These are phyloP conservation scores for Tragulus kanchil DNA, from an alignment of 2,113 vertebrate genomes.

Conservation along the genomic window DNA sequence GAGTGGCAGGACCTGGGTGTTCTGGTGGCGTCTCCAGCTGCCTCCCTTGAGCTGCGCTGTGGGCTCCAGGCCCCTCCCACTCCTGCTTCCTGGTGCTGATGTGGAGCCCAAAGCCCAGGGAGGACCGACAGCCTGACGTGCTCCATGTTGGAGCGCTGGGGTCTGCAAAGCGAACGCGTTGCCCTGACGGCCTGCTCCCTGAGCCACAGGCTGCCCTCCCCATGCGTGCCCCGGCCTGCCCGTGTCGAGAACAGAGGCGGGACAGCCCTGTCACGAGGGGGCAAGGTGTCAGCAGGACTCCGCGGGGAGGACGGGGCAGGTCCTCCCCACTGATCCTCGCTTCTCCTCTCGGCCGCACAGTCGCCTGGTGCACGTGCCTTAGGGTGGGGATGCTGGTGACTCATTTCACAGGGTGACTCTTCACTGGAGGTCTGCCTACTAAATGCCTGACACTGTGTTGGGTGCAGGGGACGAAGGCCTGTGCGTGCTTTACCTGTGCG, in stretches of 20 bases:
- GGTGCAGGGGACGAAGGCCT: neutral
- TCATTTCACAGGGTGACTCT: neutral
- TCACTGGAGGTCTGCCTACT: neutral
- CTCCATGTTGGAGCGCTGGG: accelerated
- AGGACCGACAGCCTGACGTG: neutral
- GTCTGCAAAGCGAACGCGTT: accelerated
- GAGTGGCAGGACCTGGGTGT: neutral
- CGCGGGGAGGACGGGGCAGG: no score
- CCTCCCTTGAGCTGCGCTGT: neutral
- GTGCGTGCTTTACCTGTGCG: accelerated
- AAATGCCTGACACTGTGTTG: neutral
- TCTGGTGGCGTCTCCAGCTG: neutral
- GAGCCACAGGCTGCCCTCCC: no score
- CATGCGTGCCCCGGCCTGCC: neutral
- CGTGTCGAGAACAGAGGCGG: no score
- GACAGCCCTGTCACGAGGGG: neutral
- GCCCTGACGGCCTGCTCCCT: neutral
- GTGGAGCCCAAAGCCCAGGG: neutral
- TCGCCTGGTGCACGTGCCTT: neutral
- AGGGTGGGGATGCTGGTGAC: neutral
- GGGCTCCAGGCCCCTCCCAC: neutral
- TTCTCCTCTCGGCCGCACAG: neutral
- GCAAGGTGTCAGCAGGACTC: neutral
- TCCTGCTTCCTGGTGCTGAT: neutral
- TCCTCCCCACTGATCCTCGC: neutral